Evolutionary conservation across 2,113 vertebrate species (phyloP).

Genomic region (Colaptes auratus): DNA sequence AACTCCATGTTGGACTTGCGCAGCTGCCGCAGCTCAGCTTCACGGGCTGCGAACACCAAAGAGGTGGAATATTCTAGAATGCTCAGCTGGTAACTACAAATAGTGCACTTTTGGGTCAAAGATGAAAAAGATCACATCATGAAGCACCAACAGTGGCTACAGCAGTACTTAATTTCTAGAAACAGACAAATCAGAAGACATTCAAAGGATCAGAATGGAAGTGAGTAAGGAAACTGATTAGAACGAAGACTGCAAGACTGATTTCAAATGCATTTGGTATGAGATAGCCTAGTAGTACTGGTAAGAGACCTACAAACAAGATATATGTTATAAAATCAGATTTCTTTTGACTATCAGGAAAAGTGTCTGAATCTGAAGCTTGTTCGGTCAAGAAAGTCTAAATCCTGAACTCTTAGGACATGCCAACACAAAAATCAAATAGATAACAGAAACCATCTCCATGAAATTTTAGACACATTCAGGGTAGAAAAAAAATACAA

Average conservation of each 20-base stretch:
- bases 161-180: not conserved
- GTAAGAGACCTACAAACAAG: not conserved
- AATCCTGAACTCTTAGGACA: not conserved
- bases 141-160: not conserved
- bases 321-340: not conserved
- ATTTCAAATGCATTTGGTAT: not conserved
- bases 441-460: not conserved
- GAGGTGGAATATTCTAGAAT: not conserved
- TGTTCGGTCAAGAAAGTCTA: not conserved
- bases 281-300: not conserved
- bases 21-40: slow-evolving; percentile 94
- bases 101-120: not conserved
- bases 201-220: not conserved
- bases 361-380: not conserved
- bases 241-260: not conserved
- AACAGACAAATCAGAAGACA: not conserved
- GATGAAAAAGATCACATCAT: not conserved
- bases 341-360: not conserved
- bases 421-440: not conserved
- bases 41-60: slow-evolving; percentile 80
- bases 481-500: not conserved
- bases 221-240: not conserved
- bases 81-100: not conserved
- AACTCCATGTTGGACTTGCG: slow-evolving; percentile 99
- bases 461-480: not conserved